These are phyloP conservation scores for Shinisaurus crocodilurus DNA, from an alignment of 2,113 vertebrate species.

Conservation along the genomic window DNA sequence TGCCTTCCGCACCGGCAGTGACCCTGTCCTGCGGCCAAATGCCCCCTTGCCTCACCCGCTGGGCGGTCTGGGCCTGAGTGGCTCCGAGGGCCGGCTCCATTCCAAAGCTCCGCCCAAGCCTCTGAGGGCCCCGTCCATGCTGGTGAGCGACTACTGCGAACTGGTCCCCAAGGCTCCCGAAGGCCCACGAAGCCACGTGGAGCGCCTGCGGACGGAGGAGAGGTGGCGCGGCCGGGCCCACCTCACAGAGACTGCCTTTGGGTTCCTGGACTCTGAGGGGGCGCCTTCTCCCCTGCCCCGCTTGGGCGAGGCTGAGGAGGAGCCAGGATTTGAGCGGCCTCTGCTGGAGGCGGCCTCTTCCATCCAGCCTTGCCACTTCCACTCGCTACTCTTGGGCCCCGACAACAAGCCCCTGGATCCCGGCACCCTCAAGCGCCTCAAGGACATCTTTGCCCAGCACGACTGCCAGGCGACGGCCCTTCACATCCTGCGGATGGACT, in stretches of 20 bases:
- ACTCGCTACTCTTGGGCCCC: constrained; percentile 81
- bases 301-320: constrained; percentile 34
- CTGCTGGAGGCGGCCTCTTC: constrained; percentile 76
- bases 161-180: constrained; percentile 74
- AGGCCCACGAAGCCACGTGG: constrained; percentile 74
- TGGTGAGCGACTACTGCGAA: constrained; percentile 82
- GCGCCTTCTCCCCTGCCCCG: background rate
- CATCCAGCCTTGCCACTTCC: constrained; percentile 74
- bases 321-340: constrained; percentile 75
- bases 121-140: constrained; percentile 74
- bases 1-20: constrained; percentile 84
- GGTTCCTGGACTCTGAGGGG: constrained; percentile 76
- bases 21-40: constrained; percentile 78
- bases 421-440: constrained; percentile 74
- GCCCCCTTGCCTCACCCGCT: constrained; percentile 39
- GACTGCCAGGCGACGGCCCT: constrained; percentile 77
- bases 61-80: constrained; percentile 74
- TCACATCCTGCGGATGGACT: constrained; percentile 87
- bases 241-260: constrained; percentile 83
- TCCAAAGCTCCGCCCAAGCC: constrained; percentile 85
- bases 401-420: constrained; percentile 87
- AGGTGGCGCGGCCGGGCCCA: constrained; percentile 81
- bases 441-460: constrained; percentile 79
- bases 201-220: constrained; percentile 79
- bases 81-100: constrained; percentile 88